Evolutionary conservation across 2,888 invertebrate species (phyloP).

Genomic region (Petrophora chlorosata): DNA sequence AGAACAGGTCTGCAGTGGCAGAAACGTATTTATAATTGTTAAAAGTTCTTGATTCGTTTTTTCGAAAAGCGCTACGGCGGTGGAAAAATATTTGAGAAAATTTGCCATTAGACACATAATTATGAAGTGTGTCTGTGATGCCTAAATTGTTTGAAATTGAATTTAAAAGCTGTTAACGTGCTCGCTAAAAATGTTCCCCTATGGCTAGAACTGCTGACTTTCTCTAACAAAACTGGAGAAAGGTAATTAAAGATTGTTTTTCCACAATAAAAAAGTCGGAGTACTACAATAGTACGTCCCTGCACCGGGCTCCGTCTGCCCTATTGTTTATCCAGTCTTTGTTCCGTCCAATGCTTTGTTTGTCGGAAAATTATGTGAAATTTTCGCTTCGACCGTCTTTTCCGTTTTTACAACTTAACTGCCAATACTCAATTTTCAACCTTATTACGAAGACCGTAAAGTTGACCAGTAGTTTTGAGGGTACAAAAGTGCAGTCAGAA

Average conservation of each 20-base stretch:
- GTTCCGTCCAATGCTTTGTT: slow-evolving; percentile 52
- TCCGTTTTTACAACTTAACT: slow-evolving; percentile 17
- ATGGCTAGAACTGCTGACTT: not conserved
- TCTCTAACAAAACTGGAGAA: slow-evolving; percentile 9
- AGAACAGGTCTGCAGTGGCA: too few species aligned
- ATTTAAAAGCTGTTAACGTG: too few species aligned
- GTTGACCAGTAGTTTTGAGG: not conserved
- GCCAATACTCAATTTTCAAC: slow-evolving; percentile 12
- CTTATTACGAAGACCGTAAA: slow-evolving; percentile 1
- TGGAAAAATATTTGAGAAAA: too few species aligned
- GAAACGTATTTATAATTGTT: too few species aligned
- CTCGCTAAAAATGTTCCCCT: not conserved
- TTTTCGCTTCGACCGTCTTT: slow-evolving; percentile 37
- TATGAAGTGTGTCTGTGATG: too few species aligned
- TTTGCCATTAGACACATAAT: too few species aligned
- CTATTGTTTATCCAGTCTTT: slow-evolving; percentile 50
- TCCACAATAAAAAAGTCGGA: slow-evolving; percentile 17
- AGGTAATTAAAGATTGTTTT: slow-evolving; percentile 27
- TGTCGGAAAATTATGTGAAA: slow-evolving; percentile 59
- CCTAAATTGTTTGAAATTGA: too few species aligned
- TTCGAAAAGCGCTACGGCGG: too few species aligned
- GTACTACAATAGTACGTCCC: slow-evolving; percentile 24
- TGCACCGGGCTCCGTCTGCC: slow-evolving; percentile 27
- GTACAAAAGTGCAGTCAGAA: slow-evolving; percentile 27
- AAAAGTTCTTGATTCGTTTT: too few species aligned